Evolutionary conservation across 2,797 vertebrate genomes (phyloP).

Genomic region (Epinephelus coioides): DNA sequence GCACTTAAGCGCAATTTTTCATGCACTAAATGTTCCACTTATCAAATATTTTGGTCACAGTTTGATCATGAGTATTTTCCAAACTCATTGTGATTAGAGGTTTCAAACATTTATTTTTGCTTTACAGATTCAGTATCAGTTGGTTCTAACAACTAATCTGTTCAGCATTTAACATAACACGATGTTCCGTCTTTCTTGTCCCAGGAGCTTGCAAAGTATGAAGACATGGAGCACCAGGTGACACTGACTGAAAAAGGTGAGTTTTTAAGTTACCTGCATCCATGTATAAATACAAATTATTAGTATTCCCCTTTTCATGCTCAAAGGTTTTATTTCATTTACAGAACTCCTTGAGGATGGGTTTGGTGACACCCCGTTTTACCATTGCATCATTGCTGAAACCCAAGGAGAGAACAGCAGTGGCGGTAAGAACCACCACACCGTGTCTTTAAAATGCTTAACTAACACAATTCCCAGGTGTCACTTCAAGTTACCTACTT

Average conservation of each 20-base stretch:
- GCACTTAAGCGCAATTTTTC: too few species aligned
- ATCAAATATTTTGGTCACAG: too few species aligned
- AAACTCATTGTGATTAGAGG: too few species aligned
- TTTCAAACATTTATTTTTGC: too few species aligned
- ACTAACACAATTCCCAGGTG: background rate
- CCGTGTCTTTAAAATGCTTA: background rate
- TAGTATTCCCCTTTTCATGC: rapidly evolving
- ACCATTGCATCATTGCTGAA: slow-evolving; percentile 85
- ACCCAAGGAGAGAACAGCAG: slow-evolving; percentile 64
- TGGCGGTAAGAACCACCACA: slow-evolving; percentile 55
- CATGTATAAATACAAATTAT: rapidly evolving
- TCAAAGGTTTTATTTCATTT: background rate
- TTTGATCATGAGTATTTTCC: background rate
- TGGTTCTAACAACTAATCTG: too few species aligned
- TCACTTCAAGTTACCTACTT: too few species aligned
- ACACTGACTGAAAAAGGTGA: slow-evolving; percentile 86
- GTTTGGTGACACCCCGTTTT: slow-evolving; percentile 88
- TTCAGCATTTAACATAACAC: too few species aligned
- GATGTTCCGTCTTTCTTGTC: background rate
- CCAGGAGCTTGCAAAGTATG: slow-evolving; percentile 88
- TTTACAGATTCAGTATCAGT: background rate
- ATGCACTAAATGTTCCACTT: background rate
- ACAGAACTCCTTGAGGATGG: slow-evolving; percentile 88
- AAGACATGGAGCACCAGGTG: slow-evolving; percentile 86
- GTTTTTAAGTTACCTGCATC: background rate